Base-by-base conservation (phyloP, 2,888 invertebrate species). In the Aleiodes alternator region DNA sequence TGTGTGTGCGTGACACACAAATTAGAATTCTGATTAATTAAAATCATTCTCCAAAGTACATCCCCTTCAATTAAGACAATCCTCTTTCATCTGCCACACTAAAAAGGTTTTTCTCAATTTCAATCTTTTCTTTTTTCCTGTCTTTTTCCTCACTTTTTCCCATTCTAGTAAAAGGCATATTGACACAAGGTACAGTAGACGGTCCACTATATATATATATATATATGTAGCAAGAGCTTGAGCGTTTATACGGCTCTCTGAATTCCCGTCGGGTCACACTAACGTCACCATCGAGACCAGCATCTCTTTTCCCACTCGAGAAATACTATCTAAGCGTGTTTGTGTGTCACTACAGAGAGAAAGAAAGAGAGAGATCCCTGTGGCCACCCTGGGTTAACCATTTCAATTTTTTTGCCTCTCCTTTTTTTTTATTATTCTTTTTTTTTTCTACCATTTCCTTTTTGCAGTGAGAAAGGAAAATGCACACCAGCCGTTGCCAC, bases 251-350 rank as follows among this genome's bases (percentile, higher is more conserved):
- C 76, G 71, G 70, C 61, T 78, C 68, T 77, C 73, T 68, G 71
- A 66, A 69, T 76, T 77, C 59, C 64, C 56, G 38, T 66, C 51
- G 73, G 73, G 53, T 64, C 72, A 75, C 69, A 75, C 73, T 78
- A 78, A 77, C 72, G 76, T 75, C 76, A 77, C 78, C 77, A 75
- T 78, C 69, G 76, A 74, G 72, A 76, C 61, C 75, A 64, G 64
- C 64, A 72, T 75, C 23, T 23, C 23, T 23, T 23, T 23, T 23
- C 73, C 75, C 76, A 77, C 78, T 77, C 76, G 70, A 71, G 61
- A 72, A 72, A 72, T 51, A 51, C 12, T 51, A 68, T 50, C 51
- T 51, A 51, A 50, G 50, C 51, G 68, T 64, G 64, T 64, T 43
- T 48, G 43, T 64, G 59, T 72, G 75, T 76, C 51, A 57, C 31